phyloP scores from a whole-genome alignment of 2,888 invertebrate species.

The Brachycybe producta region DNA sequence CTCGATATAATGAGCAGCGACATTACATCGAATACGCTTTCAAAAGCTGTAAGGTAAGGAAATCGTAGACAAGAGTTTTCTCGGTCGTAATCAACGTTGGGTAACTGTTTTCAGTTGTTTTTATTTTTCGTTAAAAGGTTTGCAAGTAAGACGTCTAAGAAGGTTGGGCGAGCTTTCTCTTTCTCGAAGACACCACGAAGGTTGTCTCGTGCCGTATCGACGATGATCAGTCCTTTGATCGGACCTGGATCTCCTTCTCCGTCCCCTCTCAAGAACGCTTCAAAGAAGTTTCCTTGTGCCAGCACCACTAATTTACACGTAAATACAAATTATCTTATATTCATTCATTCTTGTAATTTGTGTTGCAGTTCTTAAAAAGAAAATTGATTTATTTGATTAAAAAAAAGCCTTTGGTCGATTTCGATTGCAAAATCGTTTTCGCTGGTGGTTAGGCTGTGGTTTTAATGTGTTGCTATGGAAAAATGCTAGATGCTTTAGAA shows the following conservation, averaged over 20 bases:
- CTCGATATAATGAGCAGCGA: constrained; percentile 80
- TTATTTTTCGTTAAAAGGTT: constrained; percentile 28
- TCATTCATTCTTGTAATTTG: background rate
- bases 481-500: too few relatives aligned
- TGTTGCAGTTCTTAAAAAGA: too few relatives aligned
- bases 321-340: background rate
- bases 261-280: constrained; percentile 16
- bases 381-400: too few relatives aligned
- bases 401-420: too few relatives aligned
- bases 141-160: constrained; percentile 24
- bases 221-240: constrained; percentile 66
- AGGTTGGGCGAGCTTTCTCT: constrained; percentile 86
- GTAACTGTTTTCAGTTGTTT: background rate
- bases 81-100: background rate
- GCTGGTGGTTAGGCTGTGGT: too few relatives aligned
- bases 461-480: too few relatives aligned
- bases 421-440: too few relatives aligned
- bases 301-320: constrained; percentile 17
- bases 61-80: background rate
- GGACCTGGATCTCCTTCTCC: constrained; percentile 16
- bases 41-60: constrained; percentile 68
- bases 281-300: constrained; percentile 13
- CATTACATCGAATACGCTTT: constrained; percentile 69
- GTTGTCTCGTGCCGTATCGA: constrained; percentile 83
- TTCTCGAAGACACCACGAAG: constrained; percentile 91